A percentile compares a stretch with the other conserved stretches of the same genome.
These are phyloP conservation scores for Cyprichromis sp. DNA, from an alignment of 2,113 vertebrate species.

Conservation along the genomic window DNA sequence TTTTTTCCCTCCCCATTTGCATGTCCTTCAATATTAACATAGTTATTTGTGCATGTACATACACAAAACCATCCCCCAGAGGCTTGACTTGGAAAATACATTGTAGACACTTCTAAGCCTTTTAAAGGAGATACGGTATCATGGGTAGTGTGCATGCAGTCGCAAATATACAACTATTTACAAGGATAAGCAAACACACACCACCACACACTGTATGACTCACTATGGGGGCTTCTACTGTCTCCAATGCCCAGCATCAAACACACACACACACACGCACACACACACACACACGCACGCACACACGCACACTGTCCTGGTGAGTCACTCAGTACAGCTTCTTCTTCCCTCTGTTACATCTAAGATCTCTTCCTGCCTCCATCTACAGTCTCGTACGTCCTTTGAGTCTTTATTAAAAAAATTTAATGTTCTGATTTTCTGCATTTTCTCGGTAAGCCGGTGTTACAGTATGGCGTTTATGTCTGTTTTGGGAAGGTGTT, in stretches of 20 bases:
- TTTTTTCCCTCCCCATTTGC: neutral
- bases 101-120: neutral
- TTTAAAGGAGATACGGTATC: neutral
- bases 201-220: constrained; percentile 8
- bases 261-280: neutral
- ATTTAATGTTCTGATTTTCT: neutral
- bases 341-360: neutral
- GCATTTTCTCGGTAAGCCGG: neutral
- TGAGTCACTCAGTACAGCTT: constrained; percentile 31
- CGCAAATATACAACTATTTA: constrained; percentile 3
- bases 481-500: neutral
- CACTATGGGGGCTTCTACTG: constrained; percentile 4
- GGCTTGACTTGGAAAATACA: neutral
- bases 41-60: neutral
- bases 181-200: constrained; percentile 4
- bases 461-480: neutral
- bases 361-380: neutral
- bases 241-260: neutral
- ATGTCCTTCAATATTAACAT: neutral
- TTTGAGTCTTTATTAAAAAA: neutral
- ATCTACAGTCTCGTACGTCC: neutral
- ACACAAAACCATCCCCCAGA: neutral
- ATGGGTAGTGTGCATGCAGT: neutral
- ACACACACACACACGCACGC: neutral
- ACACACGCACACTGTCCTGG: neutral